phyloP scores from a whole-genome alignment of 2,113 vertebrate species.

The Shinisaurus crocodilurus region DNA sequence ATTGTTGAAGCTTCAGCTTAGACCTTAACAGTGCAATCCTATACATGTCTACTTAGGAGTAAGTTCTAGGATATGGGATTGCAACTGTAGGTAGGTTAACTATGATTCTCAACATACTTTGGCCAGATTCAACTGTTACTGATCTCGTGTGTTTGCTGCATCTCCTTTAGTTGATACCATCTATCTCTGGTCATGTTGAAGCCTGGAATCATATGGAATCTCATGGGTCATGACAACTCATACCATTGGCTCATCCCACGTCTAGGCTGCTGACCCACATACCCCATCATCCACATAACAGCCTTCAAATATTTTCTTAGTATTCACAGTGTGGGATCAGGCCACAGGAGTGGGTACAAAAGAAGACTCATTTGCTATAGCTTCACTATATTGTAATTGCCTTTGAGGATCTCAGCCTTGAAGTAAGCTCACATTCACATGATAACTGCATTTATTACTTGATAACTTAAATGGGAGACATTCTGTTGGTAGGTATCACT shows the following conservation, averaged over 20 bases:
- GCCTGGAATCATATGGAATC: not conserved
- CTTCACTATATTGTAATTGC: not conserved
- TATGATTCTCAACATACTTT: not conserved
- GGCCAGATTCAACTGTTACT: not conserved
- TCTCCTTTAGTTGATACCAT: not conserved
- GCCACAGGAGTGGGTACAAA: not conserved
- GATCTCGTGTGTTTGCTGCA: no score
- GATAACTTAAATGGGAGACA: not conserved
- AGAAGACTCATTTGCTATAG: slow-evolving; percentile 21
- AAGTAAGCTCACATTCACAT: not conserved
- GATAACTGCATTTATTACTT: not conserved
- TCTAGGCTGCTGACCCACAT: not conserved
- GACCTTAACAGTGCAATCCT: not conserved
- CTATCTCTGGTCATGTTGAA: not conserved
- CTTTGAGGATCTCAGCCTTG: not conserved
- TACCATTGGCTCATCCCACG: not conserved
- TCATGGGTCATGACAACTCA: not conserved
- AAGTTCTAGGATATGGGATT: not conserved
- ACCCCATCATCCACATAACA: not conserved
- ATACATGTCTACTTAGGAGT: not conserved
- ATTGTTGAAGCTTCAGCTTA: not conserved
- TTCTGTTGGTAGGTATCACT: not conserved
- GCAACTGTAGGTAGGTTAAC: not conserved
- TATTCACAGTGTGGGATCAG: not conserved
- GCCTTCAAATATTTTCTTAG: not conserved